Conservation (phyloP, 1,140 invertebrate genomes). For the Camponotus floridanus region DNA sequence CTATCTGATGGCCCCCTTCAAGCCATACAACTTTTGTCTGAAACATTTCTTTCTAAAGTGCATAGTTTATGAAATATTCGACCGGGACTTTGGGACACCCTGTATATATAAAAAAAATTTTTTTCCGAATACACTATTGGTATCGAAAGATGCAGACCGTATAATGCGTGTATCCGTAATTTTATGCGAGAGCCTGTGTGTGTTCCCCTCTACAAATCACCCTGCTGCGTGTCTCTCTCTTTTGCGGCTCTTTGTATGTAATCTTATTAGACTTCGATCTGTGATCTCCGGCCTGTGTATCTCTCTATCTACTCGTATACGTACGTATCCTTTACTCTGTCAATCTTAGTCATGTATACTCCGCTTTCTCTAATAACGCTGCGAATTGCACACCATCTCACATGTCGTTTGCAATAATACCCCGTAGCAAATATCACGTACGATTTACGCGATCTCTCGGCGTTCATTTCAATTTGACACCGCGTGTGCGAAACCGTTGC, state of each 20-base stretch:
- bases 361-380: conserved; percentile 50
- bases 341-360: conserved; percentile 63
- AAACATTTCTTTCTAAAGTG: too few species aligned
- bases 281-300: conserved; percentile 73
- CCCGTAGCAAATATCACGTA: conserved; percentile 26
- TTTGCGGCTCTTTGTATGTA: conserved; percentile 64
- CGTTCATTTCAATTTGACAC: conserved; percentile 9
- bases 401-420: conserved; percentile 33
- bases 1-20: too few species aligned
- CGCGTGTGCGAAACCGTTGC: not conserved
- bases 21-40: too few species aligned
- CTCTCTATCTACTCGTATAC: conserved; percentile 82
- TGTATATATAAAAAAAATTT: too few species aligned
- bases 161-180: conserved; percentile 19
- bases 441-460: not conserved
- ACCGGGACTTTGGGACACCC: too few species aligned
- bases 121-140: conserved; percentile 15
- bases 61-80: too few species aligned
- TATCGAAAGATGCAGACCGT: not conserved
- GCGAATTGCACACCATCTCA: conserved; percentile 25
- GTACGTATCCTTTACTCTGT: conserved; percentile 83
- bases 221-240: conserved; percentile 46
- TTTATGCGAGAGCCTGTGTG: conserved; percentile 18
- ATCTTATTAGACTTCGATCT: conserved; percentile 69
- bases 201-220: conserved; percentile 5